Conservation (phyloP, 2,113 vertebrate genomes). For the Paratilapia polleni region DNA sequence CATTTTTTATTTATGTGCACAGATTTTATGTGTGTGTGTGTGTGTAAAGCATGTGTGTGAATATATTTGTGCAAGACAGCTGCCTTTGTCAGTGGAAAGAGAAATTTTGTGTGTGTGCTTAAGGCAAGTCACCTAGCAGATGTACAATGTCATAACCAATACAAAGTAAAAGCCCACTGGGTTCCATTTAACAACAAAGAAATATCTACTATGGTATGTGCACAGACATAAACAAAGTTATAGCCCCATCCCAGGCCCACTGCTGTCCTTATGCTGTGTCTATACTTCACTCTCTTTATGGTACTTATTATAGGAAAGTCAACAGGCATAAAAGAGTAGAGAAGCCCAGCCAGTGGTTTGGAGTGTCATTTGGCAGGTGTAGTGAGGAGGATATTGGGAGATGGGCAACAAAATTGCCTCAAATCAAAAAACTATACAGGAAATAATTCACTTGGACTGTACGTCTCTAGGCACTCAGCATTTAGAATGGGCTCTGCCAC, state of each 20-base stretch:
- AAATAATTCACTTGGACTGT: conserved; percentile 67
- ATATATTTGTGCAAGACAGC: conserved; percentile 36
- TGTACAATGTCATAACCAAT: conserved; percentile 55
- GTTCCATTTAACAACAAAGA: conserved; percentile 59
- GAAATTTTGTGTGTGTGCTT: conserved; percentile 9
- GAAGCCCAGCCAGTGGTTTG: conserved; percentile 35
- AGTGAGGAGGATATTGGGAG: conserved; percentile 44
- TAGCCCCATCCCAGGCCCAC: conserved; percentile 10
- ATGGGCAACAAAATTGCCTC: conserved; percentile 47
- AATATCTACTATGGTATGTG: conserved; percentile 32
- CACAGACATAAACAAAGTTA: conserved; percentile 47
- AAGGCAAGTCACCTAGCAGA: conserved; percentile 38
- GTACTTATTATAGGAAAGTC: conserved; percentile 63
- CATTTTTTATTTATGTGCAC: conserved; percentile 58
- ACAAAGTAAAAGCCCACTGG: conserved; percentile 51
- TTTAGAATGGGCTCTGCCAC: conserved; percentile 60
- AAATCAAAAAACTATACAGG: conserved; percentile 61
- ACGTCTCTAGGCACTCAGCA: conserved; percentile 57
- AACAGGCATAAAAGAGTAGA: conserved; percentile 59
- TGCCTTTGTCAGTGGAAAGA: conserved; percentile 18
- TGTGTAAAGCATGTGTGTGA: not conserved
- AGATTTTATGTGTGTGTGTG: not conserved
- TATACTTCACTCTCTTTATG: conserved; percentile 58
- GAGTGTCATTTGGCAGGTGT: conserved; percentile 57
- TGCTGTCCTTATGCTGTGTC: conserved; percentile 37